Conservation (phyloP, 2,797 vertebrate genomes). For the Ispidina picta region DNA sequence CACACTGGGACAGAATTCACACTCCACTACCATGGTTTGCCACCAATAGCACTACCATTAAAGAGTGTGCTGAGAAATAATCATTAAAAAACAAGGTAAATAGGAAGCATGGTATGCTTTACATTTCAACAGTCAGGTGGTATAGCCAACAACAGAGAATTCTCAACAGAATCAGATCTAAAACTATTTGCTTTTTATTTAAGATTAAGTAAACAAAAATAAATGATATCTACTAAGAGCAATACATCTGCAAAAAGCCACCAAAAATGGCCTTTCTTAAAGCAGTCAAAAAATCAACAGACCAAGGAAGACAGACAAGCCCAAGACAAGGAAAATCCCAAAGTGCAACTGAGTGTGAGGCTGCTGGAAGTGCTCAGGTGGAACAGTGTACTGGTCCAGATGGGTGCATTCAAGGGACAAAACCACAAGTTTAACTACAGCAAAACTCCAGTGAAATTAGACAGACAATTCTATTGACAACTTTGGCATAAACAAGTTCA, state of each 20-base stretch:
- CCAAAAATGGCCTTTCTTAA: not conserved
- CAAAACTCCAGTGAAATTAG: not conserved
- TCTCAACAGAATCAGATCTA: not conserved
- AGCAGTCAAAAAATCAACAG: not conserved
- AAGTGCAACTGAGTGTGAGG: not conserved
- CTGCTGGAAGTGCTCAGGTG: not conserved
- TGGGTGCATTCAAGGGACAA: not conserved
- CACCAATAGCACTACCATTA: not conserved
- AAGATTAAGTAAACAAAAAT: not conserved
- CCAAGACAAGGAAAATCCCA: constrained; percentile 22
- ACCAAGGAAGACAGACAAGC: not conserved
- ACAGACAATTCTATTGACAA: not conserved
- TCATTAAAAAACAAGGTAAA: not conserved
- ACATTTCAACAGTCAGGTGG: not conserved
- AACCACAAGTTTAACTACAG: not conserved
- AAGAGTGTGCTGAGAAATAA: not conserved
- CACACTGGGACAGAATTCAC: not conserved
- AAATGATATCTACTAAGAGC: not conserved
- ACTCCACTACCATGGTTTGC: not conserved
- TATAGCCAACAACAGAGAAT: not conserved
- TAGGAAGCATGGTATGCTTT: rapidly evolving
- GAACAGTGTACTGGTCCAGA: not conserved
- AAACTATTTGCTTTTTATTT: not conserved
- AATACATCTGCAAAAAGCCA: not conserved
- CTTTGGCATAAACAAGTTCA: not conserved